phyloP scores from a whole-genome alignment of 2,888 invertebrate species.

The Drosophila monieri region DNA sequence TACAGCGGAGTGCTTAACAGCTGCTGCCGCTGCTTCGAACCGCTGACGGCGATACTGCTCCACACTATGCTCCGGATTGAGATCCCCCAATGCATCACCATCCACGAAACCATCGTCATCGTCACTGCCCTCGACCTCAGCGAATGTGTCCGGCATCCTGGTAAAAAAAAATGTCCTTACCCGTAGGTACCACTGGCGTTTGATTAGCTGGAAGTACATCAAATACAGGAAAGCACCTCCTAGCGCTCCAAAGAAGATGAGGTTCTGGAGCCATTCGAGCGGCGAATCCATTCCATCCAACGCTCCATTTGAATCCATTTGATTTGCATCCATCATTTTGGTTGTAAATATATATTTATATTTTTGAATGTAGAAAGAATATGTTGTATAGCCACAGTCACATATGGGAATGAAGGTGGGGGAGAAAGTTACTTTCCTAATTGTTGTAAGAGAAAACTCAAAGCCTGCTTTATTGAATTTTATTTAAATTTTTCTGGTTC shows the following conservation, averaged over 20 bases:
- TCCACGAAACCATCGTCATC: conserved; percentile 9
- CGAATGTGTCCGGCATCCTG: neutral
- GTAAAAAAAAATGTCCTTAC: neutral
- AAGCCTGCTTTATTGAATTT: neutral
- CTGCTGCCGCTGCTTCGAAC: conserved; percentile 8
- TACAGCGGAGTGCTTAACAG: neutral
- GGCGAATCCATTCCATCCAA: too few relatives aligned
- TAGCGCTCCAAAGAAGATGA: too few relatives aligned
- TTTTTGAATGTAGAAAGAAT: too few relatives aligned
- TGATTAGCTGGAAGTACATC: neutral
- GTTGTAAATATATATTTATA: too few relatives aligned
- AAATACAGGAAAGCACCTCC: neutral
- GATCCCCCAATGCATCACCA: conserved; percentile 5
- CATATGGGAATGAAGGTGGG: too few relatives aligned
- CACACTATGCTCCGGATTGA: conserved; percentile 21
- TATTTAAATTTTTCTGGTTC: neutral
- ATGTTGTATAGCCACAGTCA: too few relatives aligned
- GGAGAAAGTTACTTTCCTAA: too few relatives aligned
- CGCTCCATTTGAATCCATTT: too few relatives aligned
- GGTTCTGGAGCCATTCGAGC: too few relatives aligned
- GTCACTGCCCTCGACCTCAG: neutral
- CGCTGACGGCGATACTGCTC: conserved; percentile 20
- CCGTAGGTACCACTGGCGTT: neutral
- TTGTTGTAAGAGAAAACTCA: neutral
- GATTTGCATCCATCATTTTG: too few relatives aligned